A percentile compares a stretch with the other conserved stretches of the same genome.
These are phyloP conservation scores for Trissolcus brochymenae DNA, from an alignment of 2,888 invertebrate species.

Conservation along the genomic window DNA sequence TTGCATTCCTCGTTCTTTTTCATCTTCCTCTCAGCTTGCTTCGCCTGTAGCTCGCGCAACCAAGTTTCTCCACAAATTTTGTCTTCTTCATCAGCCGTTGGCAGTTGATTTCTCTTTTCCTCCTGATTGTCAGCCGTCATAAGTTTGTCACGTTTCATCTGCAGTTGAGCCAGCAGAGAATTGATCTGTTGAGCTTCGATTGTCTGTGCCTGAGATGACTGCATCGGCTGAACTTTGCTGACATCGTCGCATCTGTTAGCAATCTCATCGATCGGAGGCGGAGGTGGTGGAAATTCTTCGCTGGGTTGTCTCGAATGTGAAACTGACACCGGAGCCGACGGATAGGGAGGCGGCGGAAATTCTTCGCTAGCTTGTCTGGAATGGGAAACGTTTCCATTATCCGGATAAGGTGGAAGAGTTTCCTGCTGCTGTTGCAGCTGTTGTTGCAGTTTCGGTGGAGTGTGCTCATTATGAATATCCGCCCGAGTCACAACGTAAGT, in stretches of 20 bases:
- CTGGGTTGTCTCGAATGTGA: conserved; percentile 91
- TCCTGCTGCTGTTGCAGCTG: conserved; percentile 43
- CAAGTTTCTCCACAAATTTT: conserved; percentile 80
- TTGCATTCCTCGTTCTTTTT: conserved; percentile 77
- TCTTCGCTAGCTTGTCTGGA: conserved; percentile 78
- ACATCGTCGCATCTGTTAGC: conserved; percentile 68
- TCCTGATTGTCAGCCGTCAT: conserved; percentile 65
- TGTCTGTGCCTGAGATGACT: conserved; percentile 48
- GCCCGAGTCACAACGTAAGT: conserved; percentile 86
- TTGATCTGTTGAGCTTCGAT: conserved; percentile 71
- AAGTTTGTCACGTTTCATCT: conserved; percentile 76
- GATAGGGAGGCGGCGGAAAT: conserved; percentile 85
- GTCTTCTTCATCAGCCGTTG: conserved; percentile 64
- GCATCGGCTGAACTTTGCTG: conserved; percentile 35
- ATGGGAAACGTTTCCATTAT: conserved; percentile 75
- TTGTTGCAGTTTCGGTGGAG: conserved; percentile 76
- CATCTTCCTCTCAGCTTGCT: conserved; percentile 82
- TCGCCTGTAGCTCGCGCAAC: conserved; percentile 88
- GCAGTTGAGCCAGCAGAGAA: conserved; percentile 70
- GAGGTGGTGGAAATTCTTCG: conserved; percentile 94
- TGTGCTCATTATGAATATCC: conserved; percentile 90
- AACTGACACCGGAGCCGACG: conserved; percentile 83
- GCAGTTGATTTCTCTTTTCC: conserved; percentile 66
- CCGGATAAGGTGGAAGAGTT: conserved; percentile 77
- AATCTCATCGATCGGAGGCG: conserved; percentile 85